Evolutionary conservation across 2,113 vertebrate genomes (phyloP).

Genomic region (Pelvicachromis taeniatus): DNA sequence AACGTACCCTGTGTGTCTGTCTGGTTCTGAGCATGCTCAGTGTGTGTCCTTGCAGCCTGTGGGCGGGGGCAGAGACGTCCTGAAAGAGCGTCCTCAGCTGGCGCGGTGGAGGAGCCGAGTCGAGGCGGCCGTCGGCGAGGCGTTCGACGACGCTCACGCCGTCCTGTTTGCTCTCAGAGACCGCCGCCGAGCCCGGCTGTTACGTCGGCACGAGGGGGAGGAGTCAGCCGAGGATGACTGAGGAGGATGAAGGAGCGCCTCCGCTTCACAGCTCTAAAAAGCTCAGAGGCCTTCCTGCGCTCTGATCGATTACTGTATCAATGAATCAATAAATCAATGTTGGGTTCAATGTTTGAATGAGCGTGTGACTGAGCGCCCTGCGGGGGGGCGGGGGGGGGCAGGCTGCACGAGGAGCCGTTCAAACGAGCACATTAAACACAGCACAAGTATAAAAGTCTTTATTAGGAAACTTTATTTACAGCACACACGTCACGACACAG

Average conservation of each 20-base stretch:
- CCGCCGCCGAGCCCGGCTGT: conserved; percentile 61
- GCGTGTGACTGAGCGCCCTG: no score
- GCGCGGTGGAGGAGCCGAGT: conserved; percentile 66
- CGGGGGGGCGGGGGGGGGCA: no score
- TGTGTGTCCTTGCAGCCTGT: conserved; percentile 55
- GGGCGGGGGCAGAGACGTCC: conserved; percentile 61
- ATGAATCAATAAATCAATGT: background rate
- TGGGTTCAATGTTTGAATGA: background rate
- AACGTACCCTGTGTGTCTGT: no score
- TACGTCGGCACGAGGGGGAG: background rate
- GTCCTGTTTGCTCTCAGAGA: conserved; percentile 62
- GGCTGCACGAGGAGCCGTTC: background rate
- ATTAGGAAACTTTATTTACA: conserved; percentile 12
- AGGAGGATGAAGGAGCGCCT: background rate
- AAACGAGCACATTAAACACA: background rate
- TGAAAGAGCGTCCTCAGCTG: conserved; percentile 60
- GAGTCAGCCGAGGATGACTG: background rate
- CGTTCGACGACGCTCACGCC: conserved; percentile 63
- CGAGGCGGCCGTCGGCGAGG: conserved; percentile 44
- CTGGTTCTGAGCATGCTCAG: background rate
- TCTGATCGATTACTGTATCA: background rate
- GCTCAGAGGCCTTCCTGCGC: background rate
- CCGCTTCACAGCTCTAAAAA: background rate
- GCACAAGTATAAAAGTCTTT: background rate
- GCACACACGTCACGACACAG: background rate